Base-by-base conservation (phyloP, 2,888 invertebrate genomes). In the Pinctada fucata region DNA sequence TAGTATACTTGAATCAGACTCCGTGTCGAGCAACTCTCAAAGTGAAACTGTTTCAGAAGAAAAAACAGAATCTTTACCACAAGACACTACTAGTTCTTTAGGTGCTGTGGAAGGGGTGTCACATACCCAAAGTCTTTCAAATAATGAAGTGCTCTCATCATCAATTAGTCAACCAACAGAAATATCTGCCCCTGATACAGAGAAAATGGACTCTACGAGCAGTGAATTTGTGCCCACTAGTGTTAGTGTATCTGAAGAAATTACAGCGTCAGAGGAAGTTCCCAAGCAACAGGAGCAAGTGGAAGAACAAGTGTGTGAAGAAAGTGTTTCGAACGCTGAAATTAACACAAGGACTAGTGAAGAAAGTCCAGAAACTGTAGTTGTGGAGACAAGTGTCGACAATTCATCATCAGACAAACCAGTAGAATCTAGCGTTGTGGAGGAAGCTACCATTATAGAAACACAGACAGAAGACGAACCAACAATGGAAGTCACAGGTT, bases 41-140 rank as follows among this genome's bases (percentile, higher is more conserved):
- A 31, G 31, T 31, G 31, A 31, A 31, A 31, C 0, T 31, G 31
- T 31, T 31, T 31, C 31, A 31, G 31, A 31, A 31, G 31, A 31
- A 31, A 31, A 31, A 49, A 13, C 4, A 63, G n/a, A 72, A 72
- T 72, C 72, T 63, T 6, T 47, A 58, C 52, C 51, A 8, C 16
- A 50, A 48, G 8, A 47, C 47, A 45, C 74, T 47, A 48, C 52
- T 10, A n/a, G 51, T 8, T 31, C 31, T 31, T 31, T 31, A 31
- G 2, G n/a, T 51, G 50, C 5, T 45, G 13, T 13, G 13, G 58
- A 58, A 58, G 13, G 13, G 8, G 58, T 58, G 6, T 58, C 58
- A 58, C 6, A 67, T 68, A 8, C 77, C 72, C 52, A 3, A 72
- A 72, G 72, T 77, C 77, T 77, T 77, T 77, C 77, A 77, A 58